phyloP scores from a whole-genome alignment of 1,140 invertebrate genomes.

The Sitobion miscanthi region DNA sequence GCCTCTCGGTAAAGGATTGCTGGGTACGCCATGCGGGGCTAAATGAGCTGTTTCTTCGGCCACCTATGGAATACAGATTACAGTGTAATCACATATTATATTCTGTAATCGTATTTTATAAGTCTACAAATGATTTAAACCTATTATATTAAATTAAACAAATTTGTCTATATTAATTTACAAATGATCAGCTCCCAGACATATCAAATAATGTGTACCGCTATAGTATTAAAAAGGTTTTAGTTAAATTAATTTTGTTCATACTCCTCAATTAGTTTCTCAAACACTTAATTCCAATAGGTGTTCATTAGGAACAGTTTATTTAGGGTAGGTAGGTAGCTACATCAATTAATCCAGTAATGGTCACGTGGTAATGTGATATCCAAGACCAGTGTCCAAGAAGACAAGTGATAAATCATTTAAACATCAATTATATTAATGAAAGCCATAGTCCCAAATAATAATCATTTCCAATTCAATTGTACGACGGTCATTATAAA shows the following conservation, averaged over 20 bases:
- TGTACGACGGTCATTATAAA: background rate
- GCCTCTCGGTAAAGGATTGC: constrained; percentile 87
- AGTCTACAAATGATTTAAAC: no score
- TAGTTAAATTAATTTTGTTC: background rate
- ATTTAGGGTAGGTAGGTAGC: no score
- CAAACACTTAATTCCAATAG: background rate
- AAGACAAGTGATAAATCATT: background rate
- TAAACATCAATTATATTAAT: background rate
- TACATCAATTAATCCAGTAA: background rate
- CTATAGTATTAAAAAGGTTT: background rate
- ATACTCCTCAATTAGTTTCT: background rate
- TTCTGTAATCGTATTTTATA: background rate
- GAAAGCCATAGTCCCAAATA: background rate
- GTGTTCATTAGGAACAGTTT: background rate
- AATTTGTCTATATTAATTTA: background rate
- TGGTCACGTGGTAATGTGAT: background rate
- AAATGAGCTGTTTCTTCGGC: constrained; percentile 86
- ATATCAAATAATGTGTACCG: background rate
- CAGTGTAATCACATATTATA: background rate
- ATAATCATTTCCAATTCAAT: background rate
- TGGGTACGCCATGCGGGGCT: constrained; percentile 95
- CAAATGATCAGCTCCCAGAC: background rate
- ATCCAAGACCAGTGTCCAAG: background rate
- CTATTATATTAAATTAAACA: background rate
- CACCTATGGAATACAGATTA: constrained; percentile 63